Base-by-base conservation (phyloP, 2,888 invertebrate species). In the Malthinus seriepunctatus region DNA sequence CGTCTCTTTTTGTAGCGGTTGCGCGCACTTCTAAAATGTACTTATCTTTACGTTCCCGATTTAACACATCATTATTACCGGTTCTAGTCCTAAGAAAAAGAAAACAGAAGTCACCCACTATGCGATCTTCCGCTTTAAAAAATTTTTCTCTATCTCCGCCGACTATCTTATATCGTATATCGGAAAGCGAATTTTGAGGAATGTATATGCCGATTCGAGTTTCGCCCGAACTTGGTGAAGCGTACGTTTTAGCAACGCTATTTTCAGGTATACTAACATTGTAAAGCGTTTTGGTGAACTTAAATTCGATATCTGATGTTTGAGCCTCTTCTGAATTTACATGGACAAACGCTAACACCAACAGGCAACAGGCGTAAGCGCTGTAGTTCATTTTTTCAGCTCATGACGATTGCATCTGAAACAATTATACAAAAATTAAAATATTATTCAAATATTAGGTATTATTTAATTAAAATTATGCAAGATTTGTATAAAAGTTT, bases 31-130 rank as follows among this genome's bases (percentile, higher is more conserved):
- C 88, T 37, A 97, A 82, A 50, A 86, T 82, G 80, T 95, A 97
- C 59, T 85, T 82, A 73, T 94, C 93, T 67, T 89, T 88, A 52
- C 95, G 87, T 79, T 98, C 98, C 62, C 98, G 86, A 80, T 98
- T 98, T 60, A 98, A 82, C 65, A 95, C 93, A 71, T 93, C 91
- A 64, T 90, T 87, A 74, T 88, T 88, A 39, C 91, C 92, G 59
- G 95, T 92, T 74, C 93, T 87, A 64, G 94, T 95, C 71, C 97
- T 85, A 60, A 98, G 86, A 53, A 90, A 83, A 52, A 97, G 83
- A 79, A 98, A 98, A 77, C 93, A 94, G 81, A 97, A 96, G 80
- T 97, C 95, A 35, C 97, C 97, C 51, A 97, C 90, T 60, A 87
- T 81, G 60, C 89, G 85, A 69, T 93, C 90, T 76, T 97, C 96